Evolutionary conservation across 2,797 vertebrate species (phyloP), one percentile per base, ranked within the genome.

Genomic region (Taeniopygia guttata): DNA sequence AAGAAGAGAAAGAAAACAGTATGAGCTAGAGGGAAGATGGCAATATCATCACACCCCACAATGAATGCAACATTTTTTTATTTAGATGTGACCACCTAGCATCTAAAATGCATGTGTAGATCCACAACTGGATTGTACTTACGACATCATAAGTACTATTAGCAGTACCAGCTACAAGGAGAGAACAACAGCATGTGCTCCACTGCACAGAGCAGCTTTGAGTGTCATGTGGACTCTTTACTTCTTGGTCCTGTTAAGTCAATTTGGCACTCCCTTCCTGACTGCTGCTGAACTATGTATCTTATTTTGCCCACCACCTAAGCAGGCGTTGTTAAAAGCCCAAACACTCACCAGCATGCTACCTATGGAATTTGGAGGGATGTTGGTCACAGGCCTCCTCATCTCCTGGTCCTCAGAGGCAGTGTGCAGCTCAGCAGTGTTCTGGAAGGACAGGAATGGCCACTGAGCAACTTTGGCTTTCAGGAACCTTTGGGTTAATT

Each of bases 361-460:
- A n/a, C 36, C 46, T 48, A 34, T 0, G 0, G 52, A 11, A 13
- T 59, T 79, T 3, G 0, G 27, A 73, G 45, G 27, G 42, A 3
- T 76, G 70, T 42, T 87, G 79, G 40, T 79, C 88, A 82, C 23
- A 26, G 63, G 69, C 48, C 7, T 25, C 59, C 76, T 80, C 16
- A 3, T 1, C 2, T 90, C 60, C 46, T 68, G 42, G 16, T 68
- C 68, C 62, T 86, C 55, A n/a, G 58, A 64, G 72, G 67, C 52
- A 79, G 72, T 0, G 0, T 46, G 22, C 68, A 87, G 76, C 12
- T 19, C 20, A 70, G 75, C 26, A 54, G 46, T 3, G 30, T 56
- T 91, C 92, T 83, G 51, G 94, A 92, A 95, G 58, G 79, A 85
- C 92, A 94, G 75, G 89, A 96, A 91, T 84, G 64, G 32, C 84